phyloP scores from a whole-genome alignment of 2,888 invertebrate species.

The Siphlonurus alternatus region DNA sequence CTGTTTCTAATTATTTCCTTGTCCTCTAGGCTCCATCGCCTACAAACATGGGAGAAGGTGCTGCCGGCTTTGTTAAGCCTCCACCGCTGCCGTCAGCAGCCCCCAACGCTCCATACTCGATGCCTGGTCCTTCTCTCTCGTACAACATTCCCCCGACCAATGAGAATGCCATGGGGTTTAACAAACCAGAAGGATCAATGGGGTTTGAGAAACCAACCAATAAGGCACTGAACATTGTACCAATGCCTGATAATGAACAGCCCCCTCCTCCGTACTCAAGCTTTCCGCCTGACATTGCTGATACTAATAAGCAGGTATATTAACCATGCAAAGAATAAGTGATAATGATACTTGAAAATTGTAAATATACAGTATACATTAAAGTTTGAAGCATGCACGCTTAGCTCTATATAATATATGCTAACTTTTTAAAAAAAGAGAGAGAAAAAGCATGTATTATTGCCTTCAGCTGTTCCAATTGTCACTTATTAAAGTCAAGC shows the following conservation, averaged over 20 bases:
- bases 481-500: too few relatives aligned
- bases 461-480: too few relatives aligned
- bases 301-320: slow-evolving; percentile 53
- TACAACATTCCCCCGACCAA: slow-evolving; percentile 51
- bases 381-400: too few relatives aligned
- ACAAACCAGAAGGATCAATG: too few relatives aligned
- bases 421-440: too few relatives aligned
- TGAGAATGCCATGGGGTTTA: slow-evolving; percentile 18
- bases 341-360: too few relatives aligned
- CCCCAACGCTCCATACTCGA: slow-evolving; percentile 20
- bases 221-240: slow-evolving; percentile 13
- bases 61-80: slow-evolving; percentile 21
- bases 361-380: too few relatives aligned
- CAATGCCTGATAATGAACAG: slow-evolving; percentile 14
- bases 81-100: slow-evolving; percentile 14
- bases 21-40: too few relatives aligned
- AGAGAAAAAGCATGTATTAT: too few relatives aligned
- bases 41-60: too few relatives aligned
- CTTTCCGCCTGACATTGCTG: slow-evolving; percentile 45
- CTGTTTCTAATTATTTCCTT: too few relatives aligned
- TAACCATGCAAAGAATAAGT: slow-evolving; percentile 11
- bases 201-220: background rate
- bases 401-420: too few relatives aligned
- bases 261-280: slow-evolving; percentile 15
- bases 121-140: slow-evolving; percentile 27